Evolutionary conservation across 2,888 invertebrate species (phyloP), one percentile per base, ranked within the genome.

Genomic region (Platynereis dumerilii): DNA sequence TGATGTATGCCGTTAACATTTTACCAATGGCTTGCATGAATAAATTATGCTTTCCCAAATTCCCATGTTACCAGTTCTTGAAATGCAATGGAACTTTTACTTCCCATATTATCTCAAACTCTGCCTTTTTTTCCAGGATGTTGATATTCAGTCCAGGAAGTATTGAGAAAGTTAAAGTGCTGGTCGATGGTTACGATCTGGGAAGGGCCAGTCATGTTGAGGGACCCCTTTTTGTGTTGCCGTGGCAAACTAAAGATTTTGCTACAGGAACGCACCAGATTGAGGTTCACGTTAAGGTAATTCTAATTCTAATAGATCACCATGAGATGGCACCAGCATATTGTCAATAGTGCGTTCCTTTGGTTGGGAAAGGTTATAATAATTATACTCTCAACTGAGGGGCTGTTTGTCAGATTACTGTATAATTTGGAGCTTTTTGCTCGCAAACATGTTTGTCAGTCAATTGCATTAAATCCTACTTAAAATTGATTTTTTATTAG

Each of bases 241-340:
- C 85, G 67, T 95, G 94, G 94, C 84, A 90, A 76, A 89, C 93
- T n/a, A 75, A 85, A 26, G 78, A 86, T 44, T 93, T 90, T 81
- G 75, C 73, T 29, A 80, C 74, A 69, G 93, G 92, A 39, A 73
- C 92, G 65, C 91, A 94, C 85, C 64, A 67, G 3, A 73, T 83
- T 79, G 86, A 66, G 57, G 76, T 81, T 17, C 57, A 54, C 44
- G 80, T 77, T 15, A 65, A 74, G 75, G 80, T 81, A 68, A 48
- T 64, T 24, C 17, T 22, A 27, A 7, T 12, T 34, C 34, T 5
- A 7, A 34, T 12, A 34, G 34, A n/a, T n/a, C n/a, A n/a, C n/a
- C n/a, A n/a, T n/a, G n/a, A n/a, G n/a, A n/a, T n/a, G n/a, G n/a
- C n/a, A n/a, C n/a, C n/a, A n/a, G n/a, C n/a, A n/a, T n/a, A n/a